Evolutionary conservation across 2,797 vertebrate genomes (phyloP), one percentile per base, ranked within the genome.

Genomic region (Dallia pectoralis): DNA sequence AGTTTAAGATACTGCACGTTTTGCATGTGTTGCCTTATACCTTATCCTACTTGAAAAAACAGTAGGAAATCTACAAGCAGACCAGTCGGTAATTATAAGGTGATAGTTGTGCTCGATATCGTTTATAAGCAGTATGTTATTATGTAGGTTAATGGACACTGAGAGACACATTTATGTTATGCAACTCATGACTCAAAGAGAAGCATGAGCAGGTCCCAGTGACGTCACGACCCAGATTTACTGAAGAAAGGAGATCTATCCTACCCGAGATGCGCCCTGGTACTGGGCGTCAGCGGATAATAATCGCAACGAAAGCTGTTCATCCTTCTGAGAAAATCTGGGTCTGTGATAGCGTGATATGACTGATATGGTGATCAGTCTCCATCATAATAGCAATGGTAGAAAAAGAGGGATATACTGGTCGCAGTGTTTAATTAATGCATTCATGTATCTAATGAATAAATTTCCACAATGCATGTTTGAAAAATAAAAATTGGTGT

Each of bases 221-320:
- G 82, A 86, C 79, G 85, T 83, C 84, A 84, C 76, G 81, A 74
- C 82, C 74, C 77, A 69, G 69, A 81, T 78, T 82, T 64, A 64
- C 30, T 75, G n/a, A 63, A 32, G 53, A 69, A 69, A 33, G 64
- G 44, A 51, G 61, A 69, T 80, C 72, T 78, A 70, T 80, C 77
- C 47, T 69, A 32, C 9, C 15, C 30, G 22, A 40, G 67, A 47
- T 47, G 69, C 44, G 27, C 47, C n/a, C 18, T 33, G 59, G 67
- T 44, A 11, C 48, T 67, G 22, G 49, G 62, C 22, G 25, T n/a
- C 53, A 27, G 14, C 44, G 25, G 53, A 59, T 25, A 59, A 64
- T 64, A 30, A 33, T 32, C 19, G 29, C 30, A 30, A 32, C 30
- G 29, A 64, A 64, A 64, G 62, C 62, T 64, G 62, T 30, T 64